These are phyloP conservation scores for Eilema depressum DNA, from an alignment of 2,888 invertebrate genomes.

Conservation along the genomic window DNA sequence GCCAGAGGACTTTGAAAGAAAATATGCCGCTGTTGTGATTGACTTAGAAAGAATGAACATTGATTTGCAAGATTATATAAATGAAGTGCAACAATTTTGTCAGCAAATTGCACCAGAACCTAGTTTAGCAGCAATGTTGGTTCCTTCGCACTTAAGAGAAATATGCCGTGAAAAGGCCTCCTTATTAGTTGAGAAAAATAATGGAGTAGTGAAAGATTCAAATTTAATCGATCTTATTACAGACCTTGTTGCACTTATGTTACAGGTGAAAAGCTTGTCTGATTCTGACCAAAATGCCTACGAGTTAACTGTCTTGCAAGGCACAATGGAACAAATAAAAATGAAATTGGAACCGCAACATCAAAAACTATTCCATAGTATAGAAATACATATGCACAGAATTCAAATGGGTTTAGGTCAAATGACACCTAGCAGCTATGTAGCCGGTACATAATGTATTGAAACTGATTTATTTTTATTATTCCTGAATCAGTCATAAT, in stretches of 20 bases:
- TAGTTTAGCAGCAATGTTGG: conserved; percentile 94
- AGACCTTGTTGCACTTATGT: conserved; percentile 95
- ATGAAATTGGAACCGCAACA: conserved; percentile 92
- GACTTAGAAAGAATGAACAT: conserved; percentile 96
- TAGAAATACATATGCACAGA: conserved; percentile 96
- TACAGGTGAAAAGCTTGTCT: conserved; percentile 93
- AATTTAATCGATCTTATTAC: conserved; percentile 93
- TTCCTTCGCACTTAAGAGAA: conserved; percentile 95
- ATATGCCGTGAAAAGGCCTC: conserved; percentile 95
- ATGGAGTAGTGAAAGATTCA: conserved; percentile 87
- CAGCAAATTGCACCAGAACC: conserved; percentile 96
- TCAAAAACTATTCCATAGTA: conserved; percentile 92
- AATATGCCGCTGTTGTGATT: conserved; percentile 95
- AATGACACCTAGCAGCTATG: conserved; percentile 67
- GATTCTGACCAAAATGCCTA: conserved; percentile 95
- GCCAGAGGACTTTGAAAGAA: conserved; percentile 95
- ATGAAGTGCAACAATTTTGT: conserved; percentile 94
- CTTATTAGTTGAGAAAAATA: conserved; percentile 92
- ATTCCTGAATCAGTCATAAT: conserved; percentile 25
- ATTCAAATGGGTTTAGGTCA: conserved; percentile 92
- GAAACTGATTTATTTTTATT: conserved; percentile 27
- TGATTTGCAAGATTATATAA: conserved; percentile 94
- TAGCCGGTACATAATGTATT: conserved; percentile 60
- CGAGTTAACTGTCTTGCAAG: conserved; percentile 95
- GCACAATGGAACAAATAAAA: conserved; percentile 96